These are phyloP conservation scores for Coelopa frigida DNA, from an alignment of 1,140 invertebrate species.

Conservation along the genomic window DNA sequence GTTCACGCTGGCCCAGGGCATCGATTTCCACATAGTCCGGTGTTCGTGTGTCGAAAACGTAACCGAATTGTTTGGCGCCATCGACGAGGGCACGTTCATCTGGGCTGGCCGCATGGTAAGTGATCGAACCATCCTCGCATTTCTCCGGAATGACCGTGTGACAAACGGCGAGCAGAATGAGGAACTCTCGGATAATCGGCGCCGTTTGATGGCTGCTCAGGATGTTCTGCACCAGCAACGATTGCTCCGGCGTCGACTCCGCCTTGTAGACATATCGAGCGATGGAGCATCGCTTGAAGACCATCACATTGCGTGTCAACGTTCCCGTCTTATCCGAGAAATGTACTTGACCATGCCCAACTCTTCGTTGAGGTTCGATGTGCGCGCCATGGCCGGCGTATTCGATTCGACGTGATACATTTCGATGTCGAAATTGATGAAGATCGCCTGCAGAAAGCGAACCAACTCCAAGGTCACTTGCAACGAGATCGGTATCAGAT, in stretches of 20 bases:
- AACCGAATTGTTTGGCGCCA: constrained; percentile 82
- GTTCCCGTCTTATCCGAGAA: constrained; percentile 97
- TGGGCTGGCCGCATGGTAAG: constrained; percentile 96
- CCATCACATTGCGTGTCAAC: constrained; percentile 96
- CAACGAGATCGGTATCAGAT: constrained; percentile 97
- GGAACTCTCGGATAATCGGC: constrained; percentile 68
- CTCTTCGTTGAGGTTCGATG: constrained; percentile 98
- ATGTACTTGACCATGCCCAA: constrained; percentile 96
- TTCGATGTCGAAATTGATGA: constrained; percentile 92
- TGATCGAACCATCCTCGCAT: constrained; percentile 54
- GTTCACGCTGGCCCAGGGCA: constrained; percentile 60
- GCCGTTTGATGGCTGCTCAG: constrained; percentile 53
- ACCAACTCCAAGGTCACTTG: constrained; percentile 99
- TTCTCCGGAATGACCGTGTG: constrained; percentile 97
- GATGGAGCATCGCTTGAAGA: constrained; percentile 87
- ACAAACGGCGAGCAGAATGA: constrained; percentile 88
- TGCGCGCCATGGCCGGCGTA: constrained; percentile 93
- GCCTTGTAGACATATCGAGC: constrained; percentile 61
- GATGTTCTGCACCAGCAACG: constrained; percentile 51
- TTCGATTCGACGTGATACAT: constrained; percentile 94
- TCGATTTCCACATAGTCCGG: constrained; percentile 72
- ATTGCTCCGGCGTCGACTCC: constrained; percentile 40
- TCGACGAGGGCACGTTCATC: constrained; percentile 86
- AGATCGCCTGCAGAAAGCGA: constrained; percentile 89
- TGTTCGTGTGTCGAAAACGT: constrained; percentile 82